Evolutionary conservation across 1,140 invertebrate species (phyloP), one percentile per base, ranked within the genome.

Genomic region (Vanessa atalanta): DNA sequence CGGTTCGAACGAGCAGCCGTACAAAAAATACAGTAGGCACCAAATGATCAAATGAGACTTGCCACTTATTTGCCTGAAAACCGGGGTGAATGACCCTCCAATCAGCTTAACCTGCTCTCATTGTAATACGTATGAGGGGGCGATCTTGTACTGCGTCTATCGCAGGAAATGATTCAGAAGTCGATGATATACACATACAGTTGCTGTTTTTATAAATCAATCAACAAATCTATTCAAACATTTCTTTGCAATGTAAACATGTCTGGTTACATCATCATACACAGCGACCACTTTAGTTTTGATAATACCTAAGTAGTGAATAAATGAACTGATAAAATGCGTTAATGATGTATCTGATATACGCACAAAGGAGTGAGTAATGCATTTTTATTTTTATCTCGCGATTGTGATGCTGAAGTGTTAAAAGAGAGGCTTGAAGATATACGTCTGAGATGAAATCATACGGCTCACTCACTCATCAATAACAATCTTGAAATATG

Each of bases 41-140:
- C n/a, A 15, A 57, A 20, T 68, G 11, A 20, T 57, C 43, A 61
- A 61, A 31, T 61, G 57, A 23, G 57, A 57, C 16, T n/a, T 26
- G 31, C 26, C 43, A n/a, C 20, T 65, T 57, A 20, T 57, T 66
- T 64, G 65, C 50, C 60, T 74, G 60, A 74, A 73, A 69, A 48
- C 20, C 2, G n/a, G 61, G 67, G 66, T 74, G 57, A 74, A 74
- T 60, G 72, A 74, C 72, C 66, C 37, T 37, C 57, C 72, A 65
- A 70, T 74, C 63, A 67, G 60, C 20, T 63, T 53, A 65, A 69
- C 72, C 60, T 65, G 60, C 60, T 69, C 47, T 68, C 66, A 70
- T 74, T 74, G 72, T 69, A 14, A 55, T 26, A 69, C 37, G 15
- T 14, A n/a, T 2, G 51, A 53, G 50, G 66, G 66, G 55, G 53